Evolutionary conservation across 2,113 vertebrate species (phyloP).

Genomic region (Myotis brandtii): DNA sequence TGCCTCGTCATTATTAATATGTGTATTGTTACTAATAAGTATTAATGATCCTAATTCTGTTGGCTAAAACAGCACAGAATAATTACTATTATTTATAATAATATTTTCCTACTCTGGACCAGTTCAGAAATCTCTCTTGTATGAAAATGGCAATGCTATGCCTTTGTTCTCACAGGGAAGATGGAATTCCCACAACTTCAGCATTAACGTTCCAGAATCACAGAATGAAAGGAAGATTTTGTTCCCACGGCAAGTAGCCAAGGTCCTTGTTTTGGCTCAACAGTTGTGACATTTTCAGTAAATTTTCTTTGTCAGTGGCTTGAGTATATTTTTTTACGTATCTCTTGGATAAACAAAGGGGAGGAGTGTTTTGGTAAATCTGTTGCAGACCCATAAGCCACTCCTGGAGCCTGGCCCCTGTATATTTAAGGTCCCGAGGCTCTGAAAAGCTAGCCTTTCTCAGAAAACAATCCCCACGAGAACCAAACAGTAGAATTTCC

Average conservation of each 20-base stretch:
- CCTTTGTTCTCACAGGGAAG: constrained; percentile 34
- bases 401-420: neutral
- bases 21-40: constrained; percentile 57
- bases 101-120: constrained; percentile 50
- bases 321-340: neutral
- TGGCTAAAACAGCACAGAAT: constrained; percentile 52
- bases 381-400: neutral
- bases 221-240: neutral
- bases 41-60: constrained; percentile 67
- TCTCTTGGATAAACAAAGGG: neutral
- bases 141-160: neutral
- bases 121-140: constrained; percentile 34
- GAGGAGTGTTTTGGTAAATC: neutral
- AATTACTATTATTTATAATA: constrained; percentile 68
- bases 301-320: neutral
- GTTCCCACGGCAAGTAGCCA: neutral
- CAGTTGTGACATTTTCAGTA: neutral
- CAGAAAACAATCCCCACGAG: neutral
- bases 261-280: neutral
- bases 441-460: neutral
- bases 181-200: neutral
- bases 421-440: neutral
- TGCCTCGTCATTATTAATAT: constrained; percentile 26
- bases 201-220: neutral
- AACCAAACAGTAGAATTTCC: neutral